These are phyloP conservation scores for Caranx ignobilis DNA, from an alignment of 2,113 vertebrate genomes.

Conservation along the genomic window DNA sequence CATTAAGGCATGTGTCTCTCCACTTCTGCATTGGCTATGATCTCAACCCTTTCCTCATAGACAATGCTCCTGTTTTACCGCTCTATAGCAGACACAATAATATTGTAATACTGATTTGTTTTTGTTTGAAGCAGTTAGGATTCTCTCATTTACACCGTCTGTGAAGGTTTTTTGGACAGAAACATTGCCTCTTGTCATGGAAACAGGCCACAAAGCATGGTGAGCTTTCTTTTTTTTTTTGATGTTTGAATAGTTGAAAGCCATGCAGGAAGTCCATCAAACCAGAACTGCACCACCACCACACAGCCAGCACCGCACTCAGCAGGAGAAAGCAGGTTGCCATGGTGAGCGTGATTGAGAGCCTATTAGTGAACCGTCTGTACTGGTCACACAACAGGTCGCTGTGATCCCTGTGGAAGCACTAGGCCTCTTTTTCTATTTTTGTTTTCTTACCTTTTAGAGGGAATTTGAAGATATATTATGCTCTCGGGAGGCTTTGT, in stretches of 20 bases:
- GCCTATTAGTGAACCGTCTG: conserved; percentile 60
- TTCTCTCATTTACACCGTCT: neutral
- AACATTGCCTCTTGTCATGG: neutral
- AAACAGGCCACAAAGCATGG: neutral
- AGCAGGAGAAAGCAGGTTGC: conserved; percentile 53
- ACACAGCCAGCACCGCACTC: conserved; percentile 20
- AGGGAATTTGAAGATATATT: conserved; percentile 44
- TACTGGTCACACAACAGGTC: conserved; percentile 47
- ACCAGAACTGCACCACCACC: conserved; percentile 4
- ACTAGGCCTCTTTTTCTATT: neutral
- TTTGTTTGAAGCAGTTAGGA: conserved; percentile 2
- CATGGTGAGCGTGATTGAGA: conserved; percentile 61
- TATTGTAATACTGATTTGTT: conserved; percentile 1
- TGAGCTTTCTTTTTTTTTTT: conserved; percentile 12
- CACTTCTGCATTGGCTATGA: neutral
- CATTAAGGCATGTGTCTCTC: conserved; percentile 35
- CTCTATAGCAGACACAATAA: neutral
- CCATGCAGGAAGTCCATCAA: conserved; percentile 20
- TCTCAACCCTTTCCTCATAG: conserved; percentile 19
- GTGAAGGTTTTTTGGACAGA: neutral
- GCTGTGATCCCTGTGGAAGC: conserved; percentile 26
- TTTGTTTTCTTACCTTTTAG: neutral
- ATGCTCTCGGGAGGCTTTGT: conserved; percentile 48
- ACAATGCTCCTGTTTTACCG: neutral
- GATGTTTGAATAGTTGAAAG: conserved; percentile 29